phyloP scores from a whole-genome alignment of 2,888 invertebrate genomes.

The Drosophila subsilvestris region DNA sequence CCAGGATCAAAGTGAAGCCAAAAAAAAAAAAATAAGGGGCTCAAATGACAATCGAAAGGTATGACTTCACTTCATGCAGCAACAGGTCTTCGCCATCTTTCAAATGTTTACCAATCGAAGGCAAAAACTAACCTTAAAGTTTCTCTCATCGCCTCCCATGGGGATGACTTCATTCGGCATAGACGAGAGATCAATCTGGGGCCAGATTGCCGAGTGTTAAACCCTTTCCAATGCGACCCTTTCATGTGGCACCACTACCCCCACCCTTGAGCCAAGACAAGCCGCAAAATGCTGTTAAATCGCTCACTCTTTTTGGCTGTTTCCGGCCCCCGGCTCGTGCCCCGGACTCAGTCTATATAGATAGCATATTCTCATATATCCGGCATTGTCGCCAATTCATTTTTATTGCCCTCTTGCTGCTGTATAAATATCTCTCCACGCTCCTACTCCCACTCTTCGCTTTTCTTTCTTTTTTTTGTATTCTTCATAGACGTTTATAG shows the following conservation, averaged over 20 bases:
- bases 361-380: slow-evolving; percentile 78
- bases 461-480: slow-evolving; percentile 2
- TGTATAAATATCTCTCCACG: not conserved
- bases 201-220: slow-evolving; percentile 12
- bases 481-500: slow-evolving; percentile 79
- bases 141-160: not conserved
- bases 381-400: slow-evolving; percentile 71
- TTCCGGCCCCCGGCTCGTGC: slow-evolving; percentile 18
- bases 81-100: no score
- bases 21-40: not conserved
- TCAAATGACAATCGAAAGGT: not conserved
- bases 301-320: slow-evolving; percentile 25
- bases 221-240: slow-evolving; percentile 22
- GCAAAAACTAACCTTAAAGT: not conserved
- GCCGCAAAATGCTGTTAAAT: slow-evolving; percentile 47
- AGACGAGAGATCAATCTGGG: slow-evolving; percentile 22
- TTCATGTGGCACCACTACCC: not conserved
- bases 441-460: not conserved
- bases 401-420: slow-evolving; percentile 66
- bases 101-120: no score
- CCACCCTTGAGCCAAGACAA: slow-evolving; percentile 15
- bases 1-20: not conserved
- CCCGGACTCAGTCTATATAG: slow-evolving; percentile 31
- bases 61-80: no score
- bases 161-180: slow-evolving; percentile 27